Evolutionary conservation across 2,797 vertebrate species (phyloP), one percentile per base, ranked within the genome.

Genomic region (Ctenosaura bakeri): DNA sequence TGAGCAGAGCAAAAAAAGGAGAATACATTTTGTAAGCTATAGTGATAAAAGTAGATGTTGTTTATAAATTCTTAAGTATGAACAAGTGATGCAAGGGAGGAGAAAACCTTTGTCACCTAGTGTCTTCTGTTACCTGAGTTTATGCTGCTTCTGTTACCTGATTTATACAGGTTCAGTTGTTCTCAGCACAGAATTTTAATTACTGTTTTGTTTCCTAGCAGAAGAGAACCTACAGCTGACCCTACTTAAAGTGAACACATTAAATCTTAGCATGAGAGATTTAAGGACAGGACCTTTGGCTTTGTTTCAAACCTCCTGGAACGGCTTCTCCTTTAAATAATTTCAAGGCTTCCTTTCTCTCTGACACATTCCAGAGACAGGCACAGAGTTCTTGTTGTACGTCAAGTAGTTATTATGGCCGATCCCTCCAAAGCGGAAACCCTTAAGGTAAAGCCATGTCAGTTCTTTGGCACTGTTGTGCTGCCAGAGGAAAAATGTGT

Each of bases 381-480:
- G 35, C 54, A 18, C 81, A 50, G 46, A 29, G 32, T 73, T 82
- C 59, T 42, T 88, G 74, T 91, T 52, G 59, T 87, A 88, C 81
- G 69, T 81, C 66, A 73, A 71, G 89, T 85, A 42, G 54, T 42
- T 88, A 80, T 66, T 56, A 54, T 76, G 83, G 91, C 86, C 78
- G 84, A 82, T 32, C 76, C 85, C 80, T 90, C 91, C 62, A 88
- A 74, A 83, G 89, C 54, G 46, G 77, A 91, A 88, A 91, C 88
- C 59, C 92, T 0, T 94, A 35, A 82, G 80, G 62, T 54, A 81
- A 91, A 12, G 90, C 93, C 87, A 86, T 87, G 56, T 94, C 91
- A 95, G 88, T 79, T 86, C 56, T 88, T 94, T 73, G 64, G 83
- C 52, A 7, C 62, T 38, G n/a, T 64, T 93, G 29, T 91, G 83